Conservation (phyloP, 2,888 invertebrate genomes). For the Ophioninae sp. region DNA sequence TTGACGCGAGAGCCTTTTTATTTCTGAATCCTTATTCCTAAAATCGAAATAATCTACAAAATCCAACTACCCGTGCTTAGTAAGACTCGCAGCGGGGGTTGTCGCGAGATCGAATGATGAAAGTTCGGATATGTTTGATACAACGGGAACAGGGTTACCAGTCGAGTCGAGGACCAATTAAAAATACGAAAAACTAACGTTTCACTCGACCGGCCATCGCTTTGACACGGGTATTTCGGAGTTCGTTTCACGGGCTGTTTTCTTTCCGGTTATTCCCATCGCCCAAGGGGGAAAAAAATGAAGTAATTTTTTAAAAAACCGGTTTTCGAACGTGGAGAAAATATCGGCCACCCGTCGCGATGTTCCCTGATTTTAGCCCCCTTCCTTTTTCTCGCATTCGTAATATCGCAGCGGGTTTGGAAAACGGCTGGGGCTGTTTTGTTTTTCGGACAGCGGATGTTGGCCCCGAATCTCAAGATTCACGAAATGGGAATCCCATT, state of each 20-base stretch:
- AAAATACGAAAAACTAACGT: not conserved
- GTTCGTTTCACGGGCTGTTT: not conserved
- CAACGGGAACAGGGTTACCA: not conserved
- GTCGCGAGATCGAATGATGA: not conserved
- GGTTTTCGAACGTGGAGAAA: no score
- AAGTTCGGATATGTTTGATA: not conserved
- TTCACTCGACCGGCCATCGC: not conserved
- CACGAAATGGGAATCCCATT: constrained; percentile 16
- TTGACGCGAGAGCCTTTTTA: no score
- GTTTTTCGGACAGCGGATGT: not conserved
- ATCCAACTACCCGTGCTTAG: not conserved
- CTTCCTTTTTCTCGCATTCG: no score
- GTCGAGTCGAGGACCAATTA: not conserved
- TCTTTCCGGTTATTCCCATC: not conserved
- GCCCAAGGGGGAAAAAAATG: no score
- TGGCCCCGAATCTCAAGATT: constrained; percentile 13
- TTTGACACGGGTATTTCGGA: not conserved
- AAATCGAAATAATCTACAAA: constrained; percentile 5
- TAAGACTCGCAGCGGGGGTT: not conserved
- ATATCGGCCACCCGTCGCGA: no score
- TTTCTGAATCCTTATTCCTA: constrained; percentile 1
- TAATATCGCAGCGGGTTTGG: no score
- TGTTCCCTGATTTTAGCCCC: no score
- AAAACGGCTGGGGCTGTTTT: not conserved
- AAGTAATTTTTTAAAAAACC: no score